Conservation (phyloP, 1,140 invertebrate species). For the Drosophila kanapiae region DNA sequence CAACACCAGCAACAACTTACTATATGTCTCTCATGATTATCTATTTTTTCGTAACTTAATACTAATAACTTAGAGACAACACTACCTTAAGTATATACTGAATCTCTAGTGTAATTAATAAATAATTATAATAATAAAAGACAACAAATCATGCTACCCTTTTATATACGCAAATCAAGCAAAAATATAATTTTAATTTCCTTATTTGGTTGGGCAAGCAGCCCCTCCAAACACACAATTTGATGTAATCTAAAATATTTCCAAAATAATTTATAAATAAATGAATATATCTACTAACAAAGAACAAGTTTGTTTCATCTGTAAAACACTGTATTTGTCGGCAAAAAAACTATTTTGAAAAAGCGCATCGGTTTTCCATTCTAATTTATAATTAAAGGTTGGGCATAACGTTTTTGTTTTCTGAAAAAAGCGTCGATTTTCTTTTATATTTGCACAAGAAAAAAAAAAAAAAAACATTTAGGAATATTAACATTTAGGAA, state of each 20-base stretch:
- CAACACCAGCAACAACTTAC: neutral
- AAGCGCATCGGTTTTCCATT: no score
- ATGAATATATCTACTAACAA: constrained; percentile 50
- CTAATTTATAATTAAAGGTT: no score
- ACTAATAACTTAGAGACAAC: constrained; percentile 61
- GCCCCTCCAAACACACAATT: constrained; percentile 2
- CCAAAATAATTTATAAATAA: constrained; percentile 42
- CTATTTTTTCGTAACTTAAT: constrained; percentile 37
- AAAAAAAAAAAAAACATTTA: no score
- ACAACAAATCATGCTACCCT: constrained; percentile 17
- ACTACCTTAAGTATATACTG: constrained; percentile 31
- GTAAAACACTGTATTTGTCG: no score
- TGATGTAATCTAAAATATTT: constrained; percentile 21
- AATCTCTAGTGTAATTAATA: constrained; percentile 32
- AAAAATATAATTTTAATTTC: constrained; percentile 27
- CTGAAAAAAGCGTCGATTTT: no score
- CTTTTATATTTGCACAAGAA: no score
- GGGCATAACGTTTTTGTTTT: no score
- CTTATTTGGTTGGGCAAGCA: neutral
- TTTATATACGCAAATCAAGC: constrained; percentile 7
- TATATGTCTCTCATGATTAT: constrained; percentile 25
- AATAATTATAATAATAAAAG: constrained; percentile 20
- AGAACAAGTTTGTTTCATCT: neutral
- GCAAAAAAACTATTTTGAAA: no score
- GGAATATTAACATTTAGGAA: no score